phyloP scores from a whole-genome alignment of 2,113 vertebrate species.

The Dunckerocampus dactyliophorus region DNA sequence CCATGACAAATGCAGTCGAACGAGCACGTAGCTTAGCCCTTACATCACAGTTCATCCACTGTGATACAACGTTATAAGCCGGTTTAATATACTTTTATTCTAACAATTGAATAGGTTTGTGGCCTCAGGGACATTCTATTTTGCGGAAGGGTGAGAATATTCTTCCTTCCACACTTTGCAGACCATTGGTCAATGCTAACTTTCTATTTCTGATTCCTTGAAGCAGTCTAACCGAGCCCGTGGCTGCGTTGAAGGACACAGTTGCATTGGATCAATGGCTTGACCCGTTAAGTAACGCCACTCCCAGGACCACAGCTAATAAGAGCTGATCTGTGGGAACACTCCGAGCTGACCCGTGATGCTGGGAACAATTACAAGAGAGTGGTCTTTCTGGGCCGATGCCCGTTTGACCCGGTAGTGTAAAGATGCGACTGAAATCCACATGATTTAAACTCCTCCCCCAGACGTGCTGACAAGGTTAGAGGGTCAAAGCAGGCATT shows the following conservation, averaged over 20 bases:
- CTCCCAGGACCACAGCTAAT: conserved; percentile 57
- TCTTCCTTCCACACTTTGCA: too few relatives aligned
- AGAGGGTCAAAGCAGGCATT: conserved; percentile 94
- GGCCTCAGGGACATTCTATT: too few relatives aligned
- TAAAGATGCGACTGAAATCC: conserved; percentile 73
- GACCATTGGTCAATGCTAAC: too few relatives aligned
- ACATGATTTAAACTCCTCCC: conserved; percentile 91
- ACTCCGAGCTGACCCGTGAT: conserved; percentile 63
- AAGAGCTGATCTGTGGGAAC: conserved; percentile 50
- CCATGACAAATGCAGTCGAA: too few relatives aligned
- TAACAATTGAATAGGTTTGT: too few relatives aligned
- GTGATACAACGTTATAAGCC: too few relatives aligned
- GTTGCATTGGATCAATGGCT: conserved; percentile 55
- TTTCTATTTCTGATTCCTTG: too few relatives aligned
- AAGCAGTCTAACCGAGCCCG: not conserved
- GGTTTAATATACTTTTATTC: too few relatives aligned
- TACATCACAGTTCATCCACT: too few relatives aligned
- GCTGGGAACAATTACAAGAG: conserved; percentile 72
- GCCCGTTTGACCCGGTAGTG: conserved; percentile 85
- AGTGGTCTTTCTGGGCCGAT: conserved; percentile 75
- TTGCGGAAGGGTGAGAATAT: too few relatives aligned
- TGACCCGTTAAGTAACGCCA: conserved; percentile 56
- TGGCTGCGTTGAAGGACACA: conserved; percentile 5
- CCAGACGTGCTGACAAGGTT: conserved; percentile 97
- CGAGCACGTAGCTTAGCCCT: too few relatives aligned